Percentiles rank a stretch among this genome's conserved stretches.
phyloP scores from a whole-genome alignment of 1,140 invertebrate species.

The Diorhabda sublineata region DNA sequence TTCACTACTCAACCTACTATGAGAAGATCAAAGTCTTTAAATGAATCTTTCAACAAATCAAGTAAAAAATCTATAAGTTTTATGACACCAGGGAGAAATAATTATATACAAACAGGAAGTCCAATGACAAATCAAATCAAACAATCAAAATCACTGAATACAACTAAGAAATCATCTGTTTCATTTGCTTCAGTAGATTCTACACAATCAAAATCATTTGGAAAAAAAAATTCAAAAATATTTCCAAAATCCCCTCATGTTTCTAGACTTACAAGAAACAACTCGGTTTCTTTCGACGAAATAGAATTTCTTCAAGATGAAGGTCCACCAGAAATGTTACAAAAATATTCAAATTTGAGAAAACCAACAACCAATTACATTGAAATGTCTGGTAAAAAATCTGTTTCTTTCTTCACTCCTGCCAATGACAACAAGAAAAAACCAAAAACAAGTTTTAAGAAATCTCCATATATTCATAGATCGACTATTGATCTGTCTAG shows the following conservation, averaged over 20 bases:
- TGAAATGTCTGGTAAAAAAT: background rate
- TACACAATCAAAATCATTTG: background rate
- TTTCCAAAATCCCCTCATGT: background rate
- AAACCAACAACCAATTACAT: background rate
- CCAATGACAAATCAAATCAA: background rate
- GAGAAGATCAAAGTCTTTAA: background rate
- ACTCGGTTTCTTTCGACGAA: background rate
- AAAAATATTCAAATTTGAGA: background rate
- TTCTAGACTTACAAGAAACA: background rate
- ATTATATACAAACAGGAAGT: slow-evolving; percentile 4
- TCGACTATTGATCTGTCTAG: too few relatives aligned
- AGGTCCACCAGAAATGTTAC: background rate
- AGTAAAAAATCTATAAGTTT: slow-evolving; percentile 9
- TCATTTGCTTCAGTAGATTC: background rate
- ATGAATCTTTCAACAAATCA: background rate
- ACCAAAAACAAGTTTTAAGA: too few relatives aligned
- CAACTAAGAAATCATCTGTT: background rate
- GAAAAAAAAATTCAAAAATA: slow-evolving; percentile 4
- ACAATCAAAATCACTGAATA: background rate
- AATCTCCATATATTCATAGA: too few relatives aligned
- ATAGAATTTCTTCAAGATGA: background rate
- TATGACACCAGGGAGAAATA: background rate
- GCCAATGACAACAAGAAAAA: too few relatives aligned
- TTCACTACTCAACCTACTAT: background rate
- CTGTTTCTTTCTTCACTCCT: too few relatives aligned